These are phyloP conservation scores for Rhopilema esculentum DNA, from an alignment of 30 jellyfish, hydroid and myxozoan species.

Conservation along the genomic window DNA sequence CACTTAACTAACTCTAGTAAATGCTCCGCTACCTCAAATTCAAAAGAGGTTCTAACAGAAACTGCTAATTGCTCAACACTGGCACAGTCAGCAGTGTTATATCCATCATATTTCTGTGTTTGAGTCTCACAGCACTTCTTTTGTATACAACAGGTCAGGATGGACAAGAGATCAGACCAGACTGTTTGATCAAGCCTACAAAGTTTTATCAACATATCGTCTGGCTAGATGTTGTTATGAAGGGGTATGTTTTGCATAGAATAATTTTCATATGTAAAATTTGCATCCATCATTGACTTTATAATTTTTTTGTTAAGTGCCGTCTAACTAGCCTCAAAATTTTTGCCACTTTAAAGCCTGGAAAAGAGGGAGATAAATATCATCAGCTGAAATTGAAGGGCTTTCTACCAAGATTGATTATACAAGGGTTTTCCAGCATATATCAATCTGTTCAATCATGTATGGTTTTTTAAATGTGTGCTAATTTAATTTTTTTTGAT, in stretches of 20 bases:
- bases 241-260: constrained; percentile 48
- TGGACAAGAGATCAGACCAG: constrained; percentile 91
- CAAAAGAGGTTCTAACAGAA: no score
- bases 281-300: not conserved
- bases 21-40: no score
- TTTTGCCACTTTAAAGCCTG: no score
- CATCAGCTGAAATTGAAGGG: not conserved
- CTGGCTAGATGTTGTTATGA: constrained; percentile 85
- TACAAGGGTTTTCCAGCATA: not conserved
- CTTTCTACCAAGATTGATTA: not conserved
- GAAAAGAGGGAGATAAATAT: no score
- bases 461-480: no score
- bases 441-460: no score
- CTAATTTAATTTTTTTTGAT: no score
- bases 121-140: no score
- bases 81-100: no score
- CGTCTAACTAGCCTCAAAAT: not conserved
- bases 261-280: not conserved
- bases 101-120: no score
- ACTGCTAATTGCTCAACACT: no score
- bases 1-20: no score
- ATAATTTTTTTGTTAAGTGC: not conserved
- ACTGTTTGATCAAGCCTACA: constrained; percentile 82
- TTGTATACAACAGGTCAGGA: constrained; percentile 57
- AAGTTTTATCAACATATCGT: constrained; percentile 76